These are phyloP conservation scores for Macrotus californicus DNA, from an alignment of 2,113 vertebrate genomes.

Conservation along the genomic window DNA sequence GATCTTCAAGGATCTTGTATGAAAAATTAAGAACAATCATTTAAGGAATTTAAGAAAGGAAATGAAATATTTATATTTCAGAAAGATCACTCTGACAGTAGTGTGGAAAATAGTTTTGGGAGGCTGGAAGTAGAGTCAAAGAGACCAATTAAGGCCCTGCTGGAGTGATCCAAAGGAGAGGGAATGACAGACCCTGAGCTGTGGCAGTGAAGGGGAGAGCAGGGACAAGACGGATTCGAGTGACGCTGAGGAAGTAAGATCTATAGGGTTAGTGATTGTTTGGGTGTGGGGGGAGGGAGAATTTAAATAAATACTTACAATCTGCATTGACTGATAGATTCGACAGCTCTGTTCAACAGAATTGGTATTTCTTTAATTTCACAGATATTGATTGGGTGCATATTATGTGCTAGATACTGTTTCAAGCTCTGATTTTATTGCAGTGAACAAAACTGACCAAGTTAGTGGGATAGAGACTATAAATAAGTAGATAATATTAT, in stretches of 20 bases:
- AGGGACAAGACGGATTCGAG: neutral
- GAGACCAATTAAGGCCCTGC: neutral
- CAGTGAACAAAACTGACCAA: neutral
- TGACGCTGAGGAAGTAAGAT: neutral
- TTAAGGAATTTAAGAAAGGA: slow-evolving; percentile 21
- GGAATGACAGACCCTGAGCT: neutral
- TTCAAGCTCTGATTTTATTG: neutral
- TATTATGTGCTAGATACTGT: neutral
- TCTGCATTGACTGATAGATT: neutral
- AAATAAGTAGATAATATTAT: neutral
- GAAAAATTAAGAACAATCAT: neutral
- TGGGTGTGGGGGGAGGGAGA: neutral
- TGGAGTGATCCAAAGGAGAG: neutral
- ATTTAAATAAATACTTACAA: neutral
- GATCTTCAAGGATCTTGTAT: neutral
- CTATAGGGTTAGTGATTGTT: neutral
- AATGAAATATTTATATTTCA: neutral
- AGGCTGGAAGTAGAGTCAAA: neutral
- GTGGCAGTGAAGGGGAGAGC: neutral
- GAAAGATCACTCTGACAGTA: neutral
- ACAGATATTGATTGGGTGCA: neutral
- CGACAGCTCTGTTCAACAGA: neutral
- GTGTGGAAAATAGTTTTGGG: neutral
- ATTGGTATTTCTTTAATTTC: neutral
- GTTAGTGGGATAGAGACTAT: neutral